Evolutionary conservation across 2,888 invertebrate species (phyloP), one percentile per base, ranked within the genome.

Genomic region (Scaptomyza caliginosa): DNA sequence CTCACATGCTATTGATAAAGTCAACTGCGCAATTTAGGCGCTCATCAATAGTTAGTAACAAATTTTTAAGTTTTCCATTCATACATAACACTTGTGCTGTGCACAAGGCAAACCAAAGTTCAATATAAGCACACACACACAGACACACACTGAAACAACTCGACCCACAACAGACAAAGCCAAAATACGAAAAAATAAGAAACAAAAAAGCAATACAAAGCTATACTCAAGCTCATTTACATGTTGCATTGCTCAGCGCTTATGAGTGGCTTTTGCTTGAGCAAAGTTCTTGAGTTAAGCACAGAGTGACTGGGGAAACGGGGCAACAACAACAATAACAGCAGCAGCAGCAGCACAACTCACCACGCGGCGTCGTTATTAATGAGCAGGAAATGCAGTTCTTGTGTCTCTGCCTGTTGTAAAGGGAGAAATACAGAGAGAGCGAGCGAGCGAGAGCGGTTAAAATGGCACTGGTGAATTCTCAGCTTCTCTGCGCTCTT

Each of bases 341-440:
- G 11, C 10, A 28, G 4, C 11, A 28, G 11, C 10, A 28, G 28
- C 83, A 86, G 79, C 87, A 82, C 74, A 67, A 77, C 57, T 67
- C 86, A 87, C 86, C 83, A 82, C 80, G 59, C 52, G 34, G 34
- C 34, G 45, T 46, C 62, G 65, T 59, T 54, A 51, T 66, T 67
- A 84, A 81, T 83, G 82, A 85, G 85, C 82, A 84, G 85, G 82
- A 83, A 83, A 83, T 83, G 86, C 86, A 83, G 52, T 86, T 83
- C 63, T 71, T 77, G 63, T 38, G 52, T 54, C 4, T 64, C 2
- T 49, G 62, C 30, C 17, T 40, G 2, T 40, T 7, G 24, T 16
- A 8, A 8, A 4, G 23, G 42, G n/a, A n/a, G n/a, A n/a, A n/a
- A n/a, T n/a, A n/a, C n/a, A 42, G 42, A 42, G 24, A 28, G 28